Percentiles rank a stretch among this genome's conserved stretches.
These are phyloP conservation scores for Xiphophorus birchmanni DNA, from an alignment of 2,797 vertebrate species.

Conservation along the genomic window DNA sequence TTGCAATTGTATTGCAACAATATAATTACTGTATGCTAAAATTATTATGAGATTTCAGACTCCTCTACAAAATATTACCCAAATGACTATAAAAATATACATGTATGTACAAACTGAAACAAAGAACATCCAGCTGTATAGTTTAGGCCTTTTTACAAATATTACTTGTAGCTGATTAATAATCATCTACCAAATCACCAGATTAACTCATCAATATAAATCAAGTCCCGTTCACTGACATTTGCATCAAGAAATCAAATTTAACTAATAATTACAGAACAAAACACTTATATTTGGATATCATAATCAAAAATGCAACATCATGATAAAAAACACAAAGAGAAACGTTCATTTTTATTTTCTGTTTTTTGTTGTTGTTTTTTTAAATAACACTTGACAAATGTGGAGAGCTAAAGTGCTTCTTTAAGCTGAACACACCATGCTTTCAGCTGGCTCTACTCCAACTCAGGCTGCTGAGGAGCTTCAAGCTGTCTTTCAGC, in stretches of 20 bases:
- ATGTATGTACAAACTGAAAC: neutral
- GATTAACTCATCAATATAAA: neutral
- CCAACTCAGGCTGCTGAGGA: neutral
- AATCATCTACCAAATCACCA: neutral
- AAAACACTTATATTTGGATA: neutral
- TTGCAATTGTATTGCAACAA: neutral
- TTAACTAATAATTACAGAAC: neutral
- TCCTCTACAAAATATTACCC: neutral
- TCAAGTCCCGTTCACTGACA: neutral
- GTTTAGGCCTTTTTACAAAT: neutral
- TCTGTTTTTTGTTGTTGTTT: neutral
- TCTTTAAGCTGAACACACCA: neutral
- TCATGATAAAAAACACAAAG: neutral
- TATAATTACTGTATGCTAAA: neutral
- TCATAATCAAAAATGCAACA: neutral
- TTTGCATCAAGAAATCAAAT: neutral
- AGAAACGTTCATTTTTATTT: neutral
- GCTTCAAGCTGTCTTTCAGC: neutral
- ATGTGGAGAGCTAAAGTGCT: neutral
- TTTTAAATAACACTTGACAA: neutral
- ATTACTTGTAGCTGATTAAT: neutral
- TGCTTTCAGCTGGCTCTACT: neutral
- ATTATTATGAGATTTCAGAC: neutral
- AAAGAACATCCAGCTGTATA: neutral
- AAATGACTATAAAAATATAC: neutral